Percentiles rank a stretch among this genome's conserved stretches.
Conservation (phyloP, 2,797 vertebrate genomes). For the Pseudochaenichthys georgianus region DNA sequence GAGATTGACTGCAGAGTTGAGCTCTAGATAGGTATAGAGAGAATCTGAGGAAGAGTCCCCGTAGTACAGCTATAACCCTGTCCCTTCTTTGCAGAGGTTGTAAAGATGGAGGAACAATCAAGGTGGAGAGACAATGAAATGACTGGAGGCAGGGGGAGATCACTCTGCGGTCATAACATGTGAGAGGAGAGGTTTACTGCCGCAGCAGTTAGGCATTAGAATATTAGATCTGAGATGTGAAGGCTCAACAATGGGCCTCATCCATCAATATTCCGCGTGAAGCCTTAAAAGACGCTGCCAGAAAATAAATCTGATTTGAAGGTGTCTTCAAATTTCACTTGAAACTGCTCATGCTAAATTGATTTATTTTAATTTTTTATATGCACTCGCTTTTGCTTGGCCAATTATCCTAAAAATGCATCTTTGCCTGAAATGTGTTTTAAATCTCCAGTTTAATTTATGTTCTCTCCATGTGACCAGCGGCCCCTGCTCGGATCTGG, state of each 20-base stretch:
- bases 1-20: constrained; percentile 38
- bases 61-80: constrained; percentile 39
- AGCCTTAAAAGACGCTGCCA: constrained; percentile 3
- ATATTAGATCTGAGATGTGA: constrained; percentile 57
- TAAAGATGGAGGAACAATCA: constrained; percentile 72
- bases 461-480: constrained; percentile 43
- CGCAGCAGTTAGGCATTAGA: constrained; percentile 49
- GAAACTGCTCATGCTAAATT: background rate
- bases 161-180: constrained; percentile 56
- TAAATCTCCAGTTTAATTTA: constrained; percentile 15
- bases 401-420: constrained; percentile 4
- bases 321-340: constrained; percentile 17
- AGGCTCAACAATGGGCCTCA: constrained; percentile 37
- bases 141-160: constrained; percentile 64
- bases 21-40: constrained; percentile 25
- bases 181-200: constrained; percentile 62
- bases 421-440: constrained; percentile 15
- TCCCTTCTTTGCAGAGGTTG: constrained; percentile 60
- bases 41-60: constrained; percentile 32
- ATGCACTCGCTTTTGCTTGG: background rate
- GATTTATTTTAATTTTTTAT: background rate
- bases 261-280: constrained; percentile 36
- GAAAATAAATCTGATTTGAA: constrained; percentile 10
- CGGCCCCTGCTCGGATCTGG: constrained; percentile 76
- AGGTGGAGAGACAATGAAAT: constrained; percentile 63